These are phyloP conservation scores for Crepidodera aurea DNA, from an alignment of 2,888 invertebrate genomes.

Conservation along the genomic window DNA sequence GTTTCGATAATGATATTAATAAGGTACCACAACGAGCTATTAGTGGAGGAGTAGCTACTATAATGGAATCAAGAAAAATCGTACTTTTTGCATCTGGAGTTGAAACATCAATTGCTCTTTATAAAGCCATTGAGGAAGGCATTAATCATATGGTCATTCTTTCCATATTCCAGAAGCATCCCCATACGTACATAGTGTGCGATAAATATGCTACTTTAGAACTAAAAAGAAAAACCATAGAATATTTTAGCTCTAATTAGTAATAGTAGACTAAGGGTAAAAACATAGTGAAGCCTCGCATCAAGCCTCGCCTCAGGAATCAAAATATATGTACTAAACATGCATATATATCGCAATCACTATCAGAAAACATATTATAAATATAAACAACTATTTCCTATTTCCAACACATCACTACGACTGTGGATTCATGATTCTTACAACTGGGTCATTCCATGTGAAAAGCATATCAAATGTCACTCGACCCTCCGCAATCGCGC, in stretches of 20 bases:
- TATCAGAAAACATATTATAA: no score
- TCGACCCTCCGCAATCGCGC: no score
- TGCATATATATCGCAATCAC: no score
- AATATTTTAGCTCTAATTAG: conserved; percentile 91
- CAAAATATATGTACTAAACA: no score
- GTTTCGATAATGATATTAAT: conserved; percentile 88
- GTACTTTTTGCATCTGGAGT: conserved; percentile 97
- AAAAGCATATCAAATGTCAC: no score
- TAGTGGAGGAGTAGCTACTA: conserved; percentile 95
- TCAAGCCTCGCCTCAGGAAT: no score
- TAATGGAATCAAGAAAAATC: conserved; percentile 94
- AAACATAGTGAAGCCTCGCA: no score
- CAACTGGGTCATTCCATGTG: no score
- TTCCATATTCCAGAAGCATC: conserved; percentile 96
- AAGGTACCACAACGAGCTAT: conserved; percentile 92
- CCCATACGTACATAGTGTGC: conserved; percentile 90
- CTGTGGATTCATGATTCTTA: no score
- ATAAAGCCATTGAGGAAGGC: conserved; percentile 98
- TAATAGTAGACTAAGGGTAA: no score
- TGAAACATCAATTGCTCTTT: conserved; percentile 94
- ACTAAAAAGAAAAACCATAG: conserved; percentile 95
- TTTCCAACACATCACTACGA: no score
- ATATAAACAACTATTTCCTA: no score
- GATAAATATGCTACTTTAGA: conserved; percentile 98
- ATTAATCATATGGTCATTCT: conserved; percentile 99